These are phyloP conservation scores for Labroides dimidiatus DNA, from an alignment of 2,797 vertebrate species.

Conservation along the genomic window DNA sequence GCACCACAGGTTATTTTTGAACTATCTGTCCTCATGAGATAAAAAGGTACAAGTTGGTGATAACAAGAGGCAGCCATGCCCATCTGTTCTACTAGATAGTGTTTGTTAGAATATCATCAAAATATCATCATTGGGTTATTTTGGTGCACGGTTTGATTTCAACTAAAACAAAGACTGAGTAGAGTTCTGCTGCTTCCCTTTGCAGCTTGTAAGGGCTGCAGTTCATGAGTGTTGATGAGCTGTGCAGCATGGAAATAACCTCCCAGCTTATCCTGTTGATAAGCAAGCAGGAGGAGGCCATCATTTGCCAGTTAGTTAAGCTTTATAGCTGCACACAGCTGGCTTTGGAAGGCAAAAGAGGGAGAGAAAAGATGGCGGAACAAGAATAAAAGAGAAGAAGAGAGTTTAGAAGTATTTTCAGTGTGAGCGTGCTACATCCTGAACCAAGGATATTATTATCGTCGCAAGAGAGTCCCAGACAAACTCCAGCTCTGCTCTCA, in stretches of 20 bases:
- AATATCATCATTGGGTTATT: constrained; percentile 5
- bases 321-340: constrained; percentile 63
- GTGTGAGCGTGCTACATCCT: constrained; percentile 47
- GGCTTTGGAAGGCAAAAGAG: constrained; percentile 24
- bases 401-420: constrained; percentile 65
- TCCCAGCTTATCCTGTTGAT: constrained; percentile 63
- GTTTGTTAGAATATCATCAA: constrained; percentile 7
- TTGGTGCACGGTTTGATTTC: constrained; percentile 1
- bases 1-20: constrained; percentile 4
- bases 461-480: constrained; percentile 32
- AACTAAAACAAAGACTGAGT: constrained; percentile 16
- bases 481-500: constrained; percentile 35
- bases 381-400: constrained; percentile 48
- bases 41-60: neutral
- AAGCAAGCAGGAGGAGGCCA: constrained; percentile 55
- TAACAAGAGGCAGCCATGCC: neutral
- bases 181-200: constrained; percentile 29
- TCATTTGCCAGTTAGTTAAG: constrained; percentile 72
- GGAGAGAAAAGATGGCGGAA: constrained; percentile 38
- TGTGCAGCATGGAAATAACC: constrained; percentile 64
- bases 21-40: neutral
- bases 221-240: constrained; percentile 62
- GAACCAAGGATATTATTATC: constrained; percentile 53
- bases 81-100: constrained; percentile 16
- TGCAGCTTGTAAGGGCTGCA: constrained; percentile 42